These are phyloP conservation scores for Collichthys lucidus DNA, from an alignment of 2,113 vertebrate genomes.

Conservation along the genomic window DNA sequence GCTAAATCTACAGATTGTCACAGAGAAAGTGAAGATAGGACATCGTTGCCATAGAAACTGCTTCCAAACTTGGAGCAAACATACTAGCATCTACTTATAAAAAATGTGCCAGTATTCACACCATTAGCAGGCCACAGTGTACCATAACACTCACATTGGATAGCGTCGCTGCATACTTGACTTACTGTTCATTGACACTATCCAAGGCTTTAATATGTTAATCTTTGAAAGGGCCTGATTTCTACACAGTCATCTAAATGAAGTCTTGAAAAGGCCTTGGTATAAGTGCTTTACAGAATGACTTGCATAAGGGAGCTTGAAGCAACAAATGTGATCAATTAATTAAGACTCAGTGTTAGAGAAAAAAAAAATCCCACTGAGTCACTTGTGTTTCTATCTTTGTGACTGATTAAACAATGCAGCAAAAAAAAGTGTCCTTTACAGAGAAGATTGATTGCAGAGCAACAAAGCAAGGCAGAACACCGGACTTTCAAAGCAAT, in stretches of 20 bases:
- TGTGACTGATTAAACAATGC: conserved; percentile 46
- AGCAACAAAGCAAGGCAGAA: conserved; percentile 63
- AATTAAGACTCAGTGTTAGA: conserved; percentile 50
- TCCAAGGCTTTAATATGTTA: conserved; percentile 56
- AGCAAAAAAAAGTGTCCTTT: conserved; percentile 43
- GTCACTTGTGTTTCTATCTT: conserved; percentile 49
- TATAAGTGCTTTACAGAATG: conserved; percentile 38
- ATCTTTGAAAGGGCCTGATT: conserved; percentile 63
- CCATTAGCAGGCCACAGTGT: conserved; percentile 75
- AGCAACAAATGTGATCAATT: conserved; percentile 39
- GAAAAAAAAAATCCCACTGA: conserved; percentile 30
- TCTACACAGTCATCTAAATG: conserved; percentile 24
- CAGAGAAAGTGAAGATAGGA: conserved; percentile 60
- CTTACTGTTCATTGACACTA: conserved; percentile 62
- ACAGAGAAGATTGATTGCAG: conserved; percentile 73
- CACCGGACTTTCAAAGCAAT: conserved; percentile 64
- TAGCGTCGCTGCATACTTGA: conserved; percentile 62
- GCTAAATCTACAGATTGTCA: conserved; percentile 70
- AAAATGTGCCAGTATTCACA: conserved; percentile 83
- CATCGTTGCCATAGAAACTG: conserved; percentile 85
- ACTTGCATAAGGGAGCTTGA: conserved; percentile 8
- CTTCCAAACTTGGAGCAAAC: conserved; percentile 80
- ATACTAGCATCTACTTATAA: conserved; percentile 78
- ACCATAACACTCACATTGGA: conserved; percentile 71
- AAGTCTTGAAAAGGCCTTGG: conserved; percentile 29